phyloP scores from a whole-genome alignment of 2,797 vertebrate species.

The Rhadinocentrus ornatus region DNA sequence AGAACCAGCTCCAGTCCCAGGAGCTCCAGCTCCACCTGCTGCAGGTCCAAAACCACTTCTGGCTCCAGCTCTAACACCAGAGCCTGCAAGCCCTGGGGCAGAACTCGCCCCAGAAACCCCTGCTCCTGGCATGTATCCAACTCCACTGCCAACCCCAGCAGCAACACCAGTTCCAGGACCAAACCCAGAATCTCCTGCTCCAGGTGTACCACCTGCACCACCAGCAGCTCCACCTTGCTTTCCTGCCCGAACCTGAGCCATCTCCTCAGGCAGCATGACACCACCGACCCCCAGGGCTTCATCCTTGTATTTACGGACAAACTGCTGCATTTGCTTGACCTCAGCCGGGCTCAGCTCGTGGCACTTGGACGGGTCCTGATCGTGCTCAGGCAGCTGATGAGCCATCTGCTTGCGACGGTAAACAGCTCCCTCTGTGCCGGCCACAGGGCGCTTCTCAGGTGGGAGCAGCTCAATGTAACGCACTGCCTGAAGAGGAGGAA shows the following conservation, averaged over 20 bases:
- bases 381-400: constrained; percentile 95
- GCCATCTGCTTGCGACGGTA: constrained; percentile 98
- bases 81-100: constrained; percentile 32
- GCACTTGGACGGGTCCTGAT: constrained; percentile 96
- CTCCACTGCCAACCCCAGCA: neutral
- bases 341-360: constrained; percentile 93
- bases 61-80: constrained; percentile 45
- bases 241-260: constrained; percentile 66
- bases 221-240: constrained; percentile 33
- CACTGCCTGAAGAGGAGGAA: constrained; percentile 80
- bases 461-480: constrained; percentile 97
- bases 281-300: constrained; percentile 95
- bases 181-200: constrained; percentile 12
- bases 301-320: constrained; percentile 94
- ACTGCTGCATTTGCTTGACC: constrained; percentile 96
- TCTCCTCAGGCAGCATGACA: constrained; percentile 88
- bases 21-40: constrained; percentile 27
- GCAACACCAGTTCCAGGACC: constrained; percentile 3
- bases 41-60: constrained; percentile 2
- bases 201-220: constrained; percentile 35
- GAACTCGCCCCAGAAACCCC: constrained; percentile 24
- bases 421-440: constrained; percentile 90
- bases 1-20: neutral
- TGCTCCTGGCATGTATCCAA: constrained; percentile 32
- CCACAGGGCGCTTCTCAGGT: constrained; percentile 92